Evolutionary conservation across 2,113 vertebrate species (phyloP), one percentile per base, ranked within the genome.

Genomic region (Heteronetta atricapilla): DNA sequence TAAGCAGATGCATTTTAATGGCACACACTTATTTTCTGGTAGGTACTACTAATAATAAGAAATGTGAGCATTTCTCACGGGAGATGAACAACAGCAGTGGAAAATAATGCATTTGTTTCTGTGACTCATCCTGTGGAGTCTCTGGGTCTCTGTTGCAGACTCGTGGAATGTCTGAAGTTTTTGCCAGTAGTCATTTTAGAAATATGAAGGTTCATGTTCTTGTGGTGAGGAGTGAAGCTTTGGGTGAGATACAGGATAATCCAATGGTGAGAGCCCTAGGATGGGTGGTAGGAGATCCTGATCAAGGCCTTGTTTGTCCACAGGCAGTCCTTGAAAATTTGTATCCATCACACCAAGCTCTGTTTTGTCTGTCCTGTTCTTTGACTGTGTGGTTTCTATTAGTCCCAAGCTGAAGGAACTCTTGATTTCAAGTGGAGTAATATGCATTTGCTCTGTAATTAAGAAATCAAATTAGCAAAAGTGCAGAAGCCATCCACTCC

Each of bases 381-480:
- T 86, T 83, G 73, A 44, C 36, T 58, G 28, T 78, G 50, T 25
- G 33, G 28, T 63, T 79, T 69, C 44, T 88, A 36, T 89, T 23
- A 74, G 59, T 38, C 50, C 40, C 67, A 92, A 7, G 55, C 67
- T 84, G 70, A 92, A 87, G 16, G 19, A n/a, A 79, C 55, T 90
- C 82, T 92, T 7, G 8, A 59, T 80, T 95, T 89, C 59, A 69
- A 91, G 63, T 87, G 50, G n/a, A 82, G 44, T 48, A 91, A 70
- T 88, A 76, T 53, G 33, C 59, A 50, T 95, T 89, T 92, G 58
- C 94, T 94, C 87, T 92, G 81, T 94, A 96, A 94, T 95, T 95
- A 97, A 94, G 84, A 73, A 97, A 94, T 88, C 80, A 94, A 93
- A 96, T 95, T 93, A 93, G 85, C 52, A 60, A 88, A 63, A 86